These are phyloP conservation scores for Ophion obscuratus DNA, from an alignment of 2,888 invertebrate species.

Conservation along the genomic window DNA sequence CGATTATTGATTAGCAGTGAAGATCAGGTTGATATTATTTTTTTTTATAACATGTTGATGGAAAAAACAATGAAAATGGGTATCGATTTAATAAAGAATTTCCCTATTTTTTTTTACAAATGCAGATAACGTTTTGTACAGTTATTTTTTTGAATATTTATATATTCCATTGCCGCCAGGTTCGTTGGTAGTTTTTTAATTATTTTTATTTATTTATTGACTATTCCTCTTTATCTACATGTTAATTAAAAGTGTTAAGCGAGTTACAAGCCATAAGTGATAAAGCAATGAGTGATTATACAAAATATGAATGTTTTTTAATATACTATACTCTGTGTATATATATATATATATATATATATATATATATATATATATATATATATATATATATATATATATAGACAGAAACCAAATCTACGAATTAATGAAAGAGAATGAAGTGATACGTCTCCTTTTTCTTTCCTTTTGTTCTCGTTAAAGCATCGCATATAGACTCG, in stretches of 20 bases:
- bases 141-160: background rate
- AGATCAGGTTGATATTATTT: background rate
- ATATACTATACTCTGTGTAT: background rate
- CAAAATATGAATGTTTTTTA: conserved; percentile 4
- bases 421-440: conserved; percentile 33
- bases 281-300: conserved; percentile 76
- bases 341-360: no score
- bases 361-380: no score
- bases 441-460: background rate
- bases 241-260: conserved; percentile 74
- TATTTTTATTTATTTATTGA: background rate
- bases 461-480: conserved; percentile 14
- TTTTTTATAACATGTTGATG: background rate
- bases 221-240: background rate
- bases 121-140: background rate
- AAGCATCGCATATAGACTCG: conserved; percentile 11
- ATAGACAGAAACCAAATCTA: conserved; percentile 39
- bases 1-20: background rate
- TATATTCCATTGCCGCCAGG: background rate
- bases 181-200: background rate
- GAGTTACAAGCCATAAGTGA: conserved; percentile 78
- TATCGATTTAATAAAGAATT: background rate
- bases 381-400: background rate
- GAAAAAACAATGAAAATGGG: background rate
- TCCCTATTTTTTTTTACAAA: background rate